A percentile compares a stretch with the other conserved stretches of the same genome.
phyloP scores from a whole-genome alignment of 2,797 vertebrate species.

The Intellagama lesueurii region DNA sequence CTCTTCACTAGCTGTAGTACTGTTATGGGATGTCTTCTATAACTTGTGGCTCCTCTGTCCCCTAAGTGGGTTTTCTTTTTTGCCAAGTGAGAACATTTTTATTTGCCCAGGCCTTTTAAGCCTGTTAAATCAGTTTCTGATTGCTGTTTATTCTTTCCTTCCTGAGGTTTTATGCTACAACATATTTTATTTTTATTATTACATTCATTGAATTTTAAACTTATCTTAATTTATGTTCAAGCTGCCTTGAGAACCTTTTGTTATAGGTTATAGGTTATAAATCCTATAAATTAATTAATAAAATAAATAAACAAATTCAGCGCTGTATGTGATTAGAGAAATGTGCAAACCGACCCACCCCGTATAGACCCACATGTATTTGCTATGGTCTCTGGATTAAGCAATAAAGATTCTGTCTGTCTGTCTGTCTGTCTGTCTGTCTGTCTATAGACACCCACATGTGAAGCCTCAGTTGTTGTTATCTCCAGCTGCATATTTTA shows the following conservation, averaged over 20 bases:
- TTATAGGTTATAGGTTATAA: not conserved
- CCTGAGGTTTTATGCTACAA: not conserved
- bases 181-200: not conserved
- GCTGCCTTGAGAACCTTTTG: not conserved
- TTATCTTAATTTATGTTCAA: constrained; percentile 1
- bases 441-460: too few species aligned
- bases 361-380: not conserved
- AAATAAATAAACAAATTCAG: not conserved
- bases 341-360: not conserved
- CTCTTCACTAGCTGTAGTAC: not conserved
- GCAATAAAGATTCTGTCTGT: too few species aligned
- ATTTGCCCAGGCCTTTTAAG: not conserved
- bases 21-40: not conserved
- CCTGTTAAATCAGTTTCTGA: not conserved
- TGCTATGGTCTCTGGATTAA: too few species aligned
- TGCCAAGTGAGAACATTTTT: not conserved
- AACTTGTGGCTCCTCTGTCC: not conserved
- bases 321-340: not conserved
- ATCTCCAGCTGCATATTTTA: constrained; percentile 34
- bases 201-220: not conserved
- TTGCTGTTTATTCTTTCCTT: not conserved
- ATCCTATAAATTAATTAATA: not conserved
- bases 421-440: too few species aligned
- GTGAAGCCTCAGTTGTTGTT: constrained; percentile 15
- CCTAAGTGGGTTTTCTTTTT: not conserved